These are phyloP conservation scores for Taurulus bubalis DNA, from an alignment of 2,113 vertebrate genomes.

Conservation along the genomic window DNA sequence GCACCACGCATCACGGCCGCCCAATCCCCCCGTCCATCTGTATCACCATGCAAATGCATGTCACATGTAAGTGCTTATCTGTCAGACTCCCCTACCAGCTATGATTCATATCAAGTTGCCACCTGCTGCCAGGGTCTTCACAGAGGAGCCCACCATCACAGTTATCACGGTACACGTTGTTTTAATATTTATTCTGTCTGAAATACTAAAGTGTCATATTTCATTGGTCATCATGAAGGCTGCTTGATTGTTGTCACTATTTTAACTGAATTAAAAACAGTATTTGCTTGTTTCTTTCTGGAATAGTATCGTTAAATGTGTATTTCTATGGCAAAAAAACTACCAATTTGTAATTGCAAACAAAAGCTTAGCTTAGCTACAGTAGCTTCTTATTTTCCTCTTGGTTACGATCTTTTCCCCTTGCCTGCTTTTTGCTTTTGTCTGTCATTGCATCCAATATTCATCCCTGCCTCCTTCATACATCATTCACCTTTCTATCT, in stretches of 20 bases:
- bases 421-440: neutral
- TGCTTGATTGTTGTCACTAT: neutral
- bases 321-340: neutral
- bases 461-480: constrained; percentile 11
- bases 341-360: neutral
- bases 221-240: neutral
- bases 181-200: neutral
- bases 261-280: neutral
- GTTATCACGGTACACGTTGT: neutral
- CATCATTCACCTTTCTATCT: constrained; percentile 12
- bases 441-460: neutral
- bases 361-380: neutral
- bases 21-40: neutral
- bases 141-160: neutral
- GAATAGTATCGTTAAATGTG: neutral
- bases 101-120: constrained; percentile 1
- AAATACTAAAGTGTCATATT: neutral
- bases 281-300: neutral
- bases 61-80: neutral
- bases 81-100: constrained; percentile 2
- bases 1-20: neutral
- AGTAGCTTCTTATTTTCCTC: neutral
- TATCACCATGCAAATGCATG: constrained; percentile 15
- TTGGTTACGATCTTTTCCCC: neutral
- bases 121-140: constrained; percentile 4